These are phyloP conservation scores for Spodoptera frugiperda DNA, from an alignment of 1,140 invertebrate species.

Conservation along the genomic window DNA sequence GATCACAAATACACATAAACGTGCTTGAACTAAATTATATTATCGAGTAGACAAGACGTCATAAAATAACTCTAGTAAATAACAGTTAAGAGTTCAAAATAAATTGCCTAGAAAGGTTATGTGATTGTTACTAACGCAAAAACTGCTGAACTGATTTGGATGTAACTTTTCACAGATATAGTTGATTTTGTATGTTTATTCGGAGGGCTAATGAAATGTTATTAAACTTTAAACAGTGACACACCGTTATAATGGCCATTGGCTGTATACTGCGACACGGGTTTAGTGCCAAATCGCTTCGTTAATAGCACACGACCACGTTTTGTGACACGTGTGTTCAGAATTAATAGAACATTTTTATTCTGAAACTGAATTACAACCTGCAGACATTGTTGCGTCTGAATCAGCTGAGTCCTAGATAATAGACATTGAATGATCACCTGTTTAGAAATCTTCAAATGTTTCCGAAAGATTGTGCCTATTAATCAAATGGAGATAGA, in stretches of 20 bases:
- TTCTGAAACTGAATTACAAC: not conserved
- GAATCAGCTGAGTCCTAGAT: no score
- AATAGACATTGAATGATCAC: no score
- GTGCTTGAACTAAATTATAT: not conserved
- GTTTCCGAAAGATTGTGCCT: no score
- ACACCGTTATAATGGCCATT: constrained; percentile 16
- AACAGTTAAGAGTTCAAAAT: not conserved
- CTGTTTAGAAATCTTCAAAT: no score
- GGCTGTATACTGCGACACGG: constrained; percentile 3
- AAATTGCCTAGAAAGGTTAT: no score
- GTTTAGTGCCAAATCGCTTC: constrained; percentile 39
- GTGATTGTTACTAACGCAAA: no score
- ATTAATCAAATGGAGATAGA: no score
- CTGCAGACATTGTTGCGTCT: not conserved
- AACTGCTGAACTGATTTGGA: no score
- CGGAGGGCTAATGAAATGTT: not conserved
- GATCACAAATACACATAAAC: not conserved
- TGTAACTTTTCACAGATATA: no score
- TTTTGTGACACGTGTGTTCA: constrained; percentile 2
- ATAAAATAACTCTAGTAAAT: not conserved
- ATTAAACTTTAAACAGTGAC: constrained; percentile 1
- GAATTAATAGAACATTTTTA: constrained; percentile 14
- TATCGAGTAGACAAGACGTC: not conserved
- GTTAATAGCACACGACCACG: not conserved
- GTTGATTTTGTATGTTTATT: no score